These are phyloP conservation scores for Agrilus planipennis DNA, from an alignment of 1,140 invertebrate genomes.

Conservation along the genomic window DNA sequence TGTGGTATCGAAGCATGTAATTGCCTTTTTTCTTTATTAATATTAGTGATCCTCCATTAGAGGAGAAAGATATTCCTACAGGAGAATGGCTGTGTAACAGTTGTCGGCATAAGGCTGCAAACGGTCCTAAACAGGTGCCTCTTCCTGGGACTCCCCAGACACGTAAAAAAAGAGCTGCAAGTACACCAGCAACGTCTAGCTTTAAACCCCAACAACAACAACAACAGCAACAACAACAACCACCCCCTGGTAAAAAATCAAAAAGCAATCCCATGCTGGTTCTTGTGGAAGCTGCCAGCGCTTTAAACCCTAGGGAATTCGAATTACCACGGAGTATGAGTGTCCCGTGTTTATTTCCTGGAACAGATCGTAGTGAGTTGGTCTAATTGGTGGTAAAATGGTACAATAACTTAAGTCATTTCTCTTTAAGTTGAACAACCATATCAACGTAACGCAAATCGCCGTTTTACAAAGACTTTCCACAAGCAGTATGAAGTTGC, in stretches of 20 bases:
- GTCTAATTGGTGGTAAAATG: not conserved
- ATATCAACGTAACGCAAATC: conserved; percentile 9
- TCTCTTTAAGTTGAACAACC: conserved; percentile 11
- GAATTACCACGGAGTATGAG: conserved; percentile 69
- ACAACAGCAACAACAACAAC: conserved; percentile 9
- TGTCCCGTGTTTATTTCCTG: conserved; percentile 68
- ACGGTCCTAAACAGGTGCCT: conserved; percentile 15
- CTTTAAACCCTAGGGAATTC: conserved; percentile 82
- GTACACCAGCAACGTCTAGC: conserved; percentile 6
- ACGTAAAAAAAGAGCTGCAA: not conserved
- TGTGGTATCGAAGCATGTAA: too few relatives aligned
- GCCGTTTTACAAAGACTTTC: conserved; percentile 13
- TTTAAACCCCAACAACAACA: too few relatives aligned
- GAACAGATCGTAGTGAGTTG: conserved; percentile 54
- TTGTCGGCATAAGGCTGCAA: conserved; percentile 37
- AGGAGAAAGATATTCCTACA: conserved; percentile 76
- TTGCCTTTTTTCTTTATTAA: not conserved
- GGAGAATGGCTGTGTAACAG: conserved; percentile 84
- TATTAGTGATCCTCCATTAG: conserved; percentile 75
- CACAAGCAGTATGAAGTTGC: conserved; percentile 18
- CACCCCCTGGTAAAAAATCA: conserved; percentile 31
- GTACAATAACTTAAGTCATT: not conserved
- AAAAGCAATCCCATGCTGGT: conserved; percentile 55
- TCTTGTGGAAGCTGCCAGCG: conserved; percentile 64
- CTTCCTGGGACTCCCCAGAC: conserved; percentile 14